Evolutionary conservation across 2,113 vertebrate genomes (phyloP), one percentile per base, ranked within the genome.

Genomic region (Danionella cerebrum): DNA sequence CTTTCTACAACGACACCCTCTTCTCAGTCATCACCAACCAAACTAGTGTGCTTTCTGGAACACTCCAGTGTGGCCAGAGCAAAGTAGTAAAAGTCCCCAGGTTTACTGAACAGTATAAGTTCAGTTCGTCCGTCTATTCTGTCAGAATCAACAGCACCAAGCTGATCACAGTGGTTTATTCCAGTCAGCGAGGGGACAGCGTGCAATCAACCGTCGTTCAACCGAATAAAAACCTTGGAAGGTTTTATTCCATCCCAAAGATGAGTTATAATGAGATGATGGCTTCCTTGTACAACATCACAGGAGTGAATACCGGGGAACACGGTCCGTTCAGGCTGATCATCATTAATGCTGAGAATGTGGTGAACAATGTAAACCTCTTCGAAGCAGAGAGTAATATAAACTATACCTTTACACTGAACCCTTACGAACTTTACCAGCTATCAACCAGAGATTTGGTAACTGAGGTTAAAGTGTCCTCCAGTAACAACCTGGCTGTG

Each of bases 311-410:
- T 1, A 16, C 2, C 27, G n/a, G 27, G 0, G 74, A 78, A n/a
- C 47, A 65, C 39, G n/a, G 3, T 3, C 70, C 60, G 0, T 88
- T 83, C 73, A 76, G 44, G 7, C 38, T 89, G 3, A 18, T 88
- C 1, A 65, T 90, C 14, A 9, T 87, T 47, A 88, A 84, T 0
- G 4, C 16, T 0, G 13, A 35, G 0, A 5, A 18, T 0, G 0
- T 8, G 0, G 0, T 0, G 0, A 87, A 84, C 71, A 4, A 0
- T 0, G 68, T 87, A 2, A 66, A 2, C 0, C 0, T 86, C 18
- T 12, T 1, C 18, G 14, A 21, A 1, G 16, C 4, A 1, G 4
- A 24, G 5, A 0, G 0, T 0, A 0, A 0, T 0, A 0, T 2
- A 22, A 1, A 1, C 2, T 47, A 13, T 0, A 3, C 2, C 2